Evolutionary conservation across 2,888 invertebrate species (phyloP), one percentile per base, ranked within the genome.

Genomic region (Dryobota labecula): DNA sequence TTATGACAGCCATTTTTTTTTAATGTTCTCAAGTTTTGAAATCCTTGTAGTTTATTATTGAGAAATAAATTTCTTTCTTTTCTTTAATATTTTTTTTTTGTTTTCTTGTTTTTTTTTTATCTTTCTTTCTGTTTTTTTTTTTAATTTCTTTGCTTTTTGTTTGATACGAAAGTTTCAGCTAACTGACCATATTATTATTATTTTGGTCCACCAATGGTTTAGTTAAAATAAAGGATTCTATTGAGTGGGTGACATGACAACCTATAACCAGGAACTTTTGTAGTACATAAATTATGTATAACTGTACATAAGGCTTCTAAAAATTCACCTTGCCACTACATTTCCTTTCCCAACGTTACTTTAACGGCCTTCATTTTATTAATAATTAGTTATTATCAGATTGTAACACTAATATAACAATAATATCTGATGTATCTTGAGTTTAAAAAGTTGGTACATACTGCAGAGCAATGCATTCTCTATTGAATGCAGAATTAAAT

Each of bases 361-460:
- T n/a, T 53, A 27, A 24, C 30, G 73, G 51, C 85, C 85, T 85
- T 82, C 83, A 38, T 57, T 24, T 24, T 81, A 83, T 84, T 84
- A 85, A 74, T 74, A 84, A 54, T 70, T 20, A 13, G 64, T 78
- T 64, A 54, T 67, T 77, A 85, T 85, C 86, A 74, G 85, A 85
- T 85, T 72, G 74, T 76, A 33, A 76, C 65, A 71, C 43, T 69
- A 75, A 63, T 64, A 62, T 53, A 76, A 82, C 70, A 83, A 79
- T 78, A 67, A 76, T 84, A 84, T 84, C 83, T 53, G 60, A 73
- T 70, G 63, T 71, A 79, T 81, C 78, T 78, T 41, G 43, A 49
- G 15, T 63, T 64, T 58, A 51, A 67, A 68, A 69, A 70, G 54
- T 81, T 72, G 15, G 9, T 27, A n/a, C 67, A 73, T 33, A 61